Evolutionary conservation across 92 coral and sea anemone species (phyloP), one percentile per base, ranked within the genome.

Genomic region (Phenganax marumi): DNA sequence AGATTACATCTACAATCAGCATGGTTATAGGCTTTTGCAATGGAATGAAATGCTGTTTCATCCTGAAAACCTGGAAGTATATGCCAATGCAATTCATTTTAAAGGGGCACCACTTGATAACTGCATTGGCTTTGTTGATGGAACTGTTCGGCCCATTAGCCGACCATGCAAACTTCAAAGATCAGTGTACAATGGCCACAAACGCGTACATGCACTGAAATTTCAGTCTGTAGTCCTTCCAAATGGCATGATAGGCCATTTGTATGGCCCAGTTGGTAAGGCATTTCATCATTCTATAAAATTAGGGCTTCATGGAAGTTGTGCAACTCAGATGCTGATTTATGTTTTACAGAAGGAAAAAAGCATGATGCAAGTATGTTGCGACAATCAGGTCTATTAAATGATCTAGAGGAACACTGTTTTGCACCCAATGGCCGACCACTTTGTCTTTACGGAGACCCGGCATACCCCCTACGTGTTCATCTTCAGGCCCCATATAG

Each of bases 341-440:
- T 7, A 66, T 16, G 10, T 70, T 16, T 70, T 70, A 8, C 75
- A 70, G 75, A 70, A 33, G 75, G 75, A 39, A 70, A 70, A 33
- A 70, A 39, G 50, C 75, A 70, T 43, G 75, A 12, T 70, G 49
- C 68, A 24, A 76, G 70, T 10, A 82, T 71, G 68, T 76, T 82
- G n/a, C 11, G 66, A 82, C 80, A 82, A 22, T 82, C 86, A 50
- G 86, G 86, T 82, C 86, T 82, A 13, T 63, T 72, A 55, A 33
- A 53, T 18, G 68, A 52, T 54, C 71, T 82, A 25, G 80, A 65
- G 21, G 63, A 66, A 19, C 24, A 66, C 23, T 56, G 77, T 55
- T 47, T 50, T 68, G 18, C 85, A 50, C 69, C 85, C 13, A 23
- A 72, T 81, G 85, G 85, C 48, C 79, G 50, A 48, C 17, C 66